Evolutionary conservation across 2,888 invertebrate species (phyloP).

Genomic region (Rutpela maculata): DNA sequence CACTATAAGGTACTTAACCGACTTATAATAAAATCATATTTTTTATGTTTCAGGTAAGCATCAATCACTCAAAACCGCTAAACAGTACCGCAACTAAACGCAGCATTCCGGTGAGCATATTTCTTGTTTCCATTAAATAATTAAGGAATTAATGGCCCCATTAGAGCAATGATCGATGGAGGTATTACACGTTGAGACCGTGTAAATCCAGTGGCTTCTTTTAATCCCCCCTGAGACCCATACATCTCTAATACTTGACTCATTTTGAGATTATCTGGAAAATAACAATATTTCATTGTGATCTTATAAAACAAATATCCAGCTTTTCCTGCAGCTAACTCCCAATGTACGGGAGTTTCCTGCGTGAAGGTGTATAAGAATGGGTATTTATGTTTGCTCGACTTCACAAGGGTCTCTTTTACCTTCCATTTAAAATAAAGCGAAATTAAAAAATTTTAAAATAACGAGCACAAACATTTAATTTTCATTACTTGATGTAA

Average conservation of each 20-base stretch:
- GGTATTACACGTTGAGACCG: constrained; percentile 40
- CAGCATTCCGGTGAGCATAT: constrained; percentile 32
- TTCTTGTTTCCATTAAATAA: constrained; percentile 43
- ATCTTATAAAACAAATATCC: constrained; percentile 43
- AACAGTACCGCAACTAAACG: constrained; percentile 6
- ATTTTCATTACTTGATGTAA: neutral
- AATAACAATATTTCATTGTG: constrained; percentile 52
- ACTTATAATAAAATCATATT: neutral
- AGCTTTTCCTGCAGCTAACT: constrained; percentile 14
- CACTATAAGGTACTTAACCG: too few species aligned
- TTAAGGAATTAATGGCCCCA: constrained; percentile 44
- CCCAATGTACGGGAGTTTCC: neutral
- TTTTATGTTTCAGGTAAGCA: constrained; percentile 18
- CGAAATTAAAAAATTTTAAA: neutral
- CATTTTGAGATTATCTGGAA: constrained; percentile 50
- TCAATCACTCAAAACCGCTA: constrained; percentile 20
- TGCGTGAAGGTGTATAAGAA: neutral
- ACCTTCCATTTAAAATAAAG: neutral
- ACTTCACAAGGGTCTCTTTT: neutral
- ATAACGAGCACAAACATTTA: neutral
- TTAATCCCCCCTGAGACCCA: constrained; percentile 53
- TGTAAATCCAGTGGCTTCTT: constrained; percentile 49
- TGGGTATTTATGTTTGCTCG: neutral
- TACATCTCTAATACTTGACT: constrained; percentile 53
- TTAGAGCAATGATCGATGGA: constrained; percentile 42